Evolutionary conservation across 2,888 invertebrate genomes (phyloP).

Genomic region (Drosophila koepferae): DNA sequence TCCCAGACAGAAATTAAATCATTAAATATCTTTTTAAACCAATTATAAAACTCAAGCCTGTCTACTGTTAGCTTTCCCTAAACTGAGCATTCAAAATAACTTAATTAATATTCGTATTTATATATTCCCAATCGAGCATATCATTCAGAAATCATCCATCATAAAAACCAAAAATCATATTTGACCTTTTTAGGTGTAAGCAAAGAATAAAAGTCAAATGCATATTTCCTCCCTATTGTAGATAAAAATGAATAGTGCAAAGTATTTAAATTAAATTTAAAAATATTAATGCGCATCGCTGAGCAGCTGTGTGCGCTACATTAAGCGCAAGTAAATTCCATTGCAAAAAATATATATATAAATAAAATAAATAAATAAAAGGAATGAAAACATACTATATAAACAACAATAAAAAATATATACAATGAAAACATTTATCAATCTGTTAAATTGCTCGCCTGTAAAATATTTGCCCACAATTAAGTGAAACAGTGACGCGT

Average conservation of each 20-base stretch:
- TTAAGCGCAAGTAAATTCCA: neutral
- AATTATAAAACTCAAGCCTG: too few relatives aligned
- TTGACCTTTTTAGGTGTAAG: neutral
- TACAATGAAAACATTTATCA: constrained; percentile 52
- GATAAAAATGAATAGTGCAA: neutral
- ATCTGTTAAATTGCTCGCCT: constrained; percentile 56
- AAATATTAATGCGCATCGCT: constrained; percentile 7
- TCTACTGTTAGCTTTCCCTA: too few relatives aligned
- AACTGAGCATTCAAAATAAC: too few relatives aligned
- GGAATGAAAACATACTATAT: neutral
- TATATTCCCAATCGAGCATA: neutral
- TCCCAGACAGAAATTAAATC: too few relatives aligned
- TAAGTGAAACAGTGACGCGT: constrained; percentile 59
- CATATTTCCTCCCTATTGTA: neutral
- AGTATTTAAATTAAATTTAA: constrained; percentile 15
- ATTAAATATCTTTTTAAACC: too few relatives aligned
- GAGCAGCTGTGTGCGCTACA: constrained; percentile 8
- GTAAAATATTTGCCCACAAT: constrained; percentile 72
- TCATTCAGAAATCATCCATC: neutral
- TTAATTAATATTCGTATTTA: neutral
- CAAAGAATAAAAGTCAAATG: neutral
- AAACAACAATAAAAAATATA: neutral
- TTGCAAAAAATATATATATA: too few relatives aligned
- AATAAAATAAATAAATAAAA: neutral
- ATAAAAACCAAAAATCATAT: neutral